These are phyloP conservation scores for Pipistrellus pipistrellus DNA, from an alignment of 2,797 vertebrate species.

Conservation along the genomic window DNA sequence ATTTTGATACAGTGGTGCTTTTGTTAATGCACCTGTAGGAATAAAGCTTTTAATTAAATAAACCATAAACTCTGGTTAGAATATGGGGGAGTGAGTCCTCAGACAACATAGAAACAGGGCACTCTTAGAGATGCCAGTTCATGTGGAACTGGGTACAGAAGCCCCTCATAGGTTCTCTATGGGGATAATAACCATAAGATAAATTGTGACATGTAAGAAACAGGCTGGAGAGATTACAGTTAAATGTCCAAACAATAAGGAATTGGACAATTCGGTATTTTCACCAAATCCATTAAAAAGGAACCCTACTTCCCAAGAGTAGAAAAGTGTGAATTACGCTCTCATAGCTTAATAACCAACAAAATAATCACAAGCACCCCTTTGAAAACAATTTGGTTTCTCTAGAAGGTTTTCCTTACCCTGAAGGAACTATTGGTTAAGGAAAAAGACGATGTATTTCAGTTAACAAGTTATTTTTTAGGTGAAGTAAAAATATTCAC, in stretches of 20 bases:
- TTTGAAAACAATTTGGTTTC: not conserved
- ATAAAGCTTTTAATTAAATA: conserved; percentile 39
- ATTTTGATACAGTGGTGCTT: not conserved
- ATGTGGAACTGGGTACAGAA: not conserved
- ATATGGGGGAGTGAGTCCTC: not conserved
- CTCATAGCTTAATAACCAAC: not conserved
- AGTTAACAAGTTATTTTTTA: not conserved
- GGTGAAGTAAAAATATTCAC: conserved; percentile 26
- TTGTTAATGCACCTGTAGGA: not conserved
- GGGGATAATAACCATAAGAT: not conserved
- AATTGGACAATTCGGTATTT: not conserved
- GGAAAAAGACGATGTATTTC: not conserved
- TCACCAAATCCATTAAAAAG: not conserved
- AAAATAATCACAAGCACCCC: not conserved
- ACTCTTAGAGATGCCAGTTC: not conserved
- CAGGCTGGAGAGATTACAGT: not conserved
- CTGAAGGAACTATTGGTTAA: not conserved
- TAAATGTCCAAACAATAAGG: not conserved
- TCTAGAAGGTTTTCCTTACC: not conserved
- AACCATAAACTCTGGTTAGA: not conserved
- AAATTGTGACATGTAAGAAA: not conserved
- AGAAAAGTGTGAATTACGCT: not conserved
- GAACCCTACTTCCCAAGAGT: not conserved
- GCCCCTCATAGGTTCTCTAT: not conserved
- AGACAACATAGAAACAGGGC: not conserved